Base-by-base conservation (phyloP, 2,113 vertebrate genomes). In the Callaeas wilsoni region DNA sequence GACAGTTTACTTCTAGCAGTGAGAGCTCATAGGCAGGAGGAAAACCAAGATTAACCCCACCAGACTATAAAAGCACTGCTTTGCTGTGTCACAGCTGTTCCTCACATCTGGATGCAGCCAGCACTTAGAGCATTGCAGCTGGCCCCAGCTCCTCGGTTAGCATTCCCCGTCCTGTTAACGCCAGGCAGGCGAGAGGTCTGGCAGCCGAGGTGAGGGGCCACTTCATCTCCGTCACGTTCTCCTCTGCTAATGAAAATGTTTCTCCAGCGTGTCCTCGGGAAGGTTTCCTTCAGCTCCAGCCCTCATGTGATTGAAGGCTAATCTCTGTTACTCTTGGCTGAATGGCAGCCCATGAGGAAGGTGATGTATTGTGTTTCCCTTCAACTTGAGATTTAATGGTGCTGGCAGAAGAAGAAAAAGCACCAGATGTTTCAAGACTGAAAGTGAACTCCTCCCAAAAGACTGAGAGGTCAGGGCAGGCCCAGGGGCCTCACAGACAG, bases 221-320 rank as follows among this genome's bases (percentile, higher is more conserved):
- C 69, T 96, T 84, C 89, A 94, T 96, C 97, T 96, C 74, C 57
- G n/a, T 94, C 94, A 97, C 41, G 6, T 83, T 87, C 82, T 64
- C 84, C 83, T 82, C 87, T 6, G 22, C 92, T 95, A 96, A 96
- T 93, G 93, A 90, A 96, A 96, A 96, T 89, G 93, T 97, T 97
- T 94, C 91, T 89, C 55, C 87, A 89, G 62, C 8, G 1, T 88
- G 91, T 96, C 93, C 92, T 95, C 63, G 0, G 84, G 89, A 94
- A 96, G 47, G 47, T 59, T 96, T 79, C 78, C 91, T 89, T 80
- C 83, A 73, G 80, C 90, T 59, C 55, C 47, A 74, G 62, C 57
- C 89, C 75, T 42, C 0, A 0, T 30, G 84, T 96, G 96, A 97
- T 77, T 95, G 96, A 97, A 96, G 89, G 91, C 87, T 95, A 95